Evolutionary conservation across 2,888 invertebrate genomes (phyloP), one percentile per base, ranked within the genome.

Genomic region (Xestia c-nigrum): DNA sequence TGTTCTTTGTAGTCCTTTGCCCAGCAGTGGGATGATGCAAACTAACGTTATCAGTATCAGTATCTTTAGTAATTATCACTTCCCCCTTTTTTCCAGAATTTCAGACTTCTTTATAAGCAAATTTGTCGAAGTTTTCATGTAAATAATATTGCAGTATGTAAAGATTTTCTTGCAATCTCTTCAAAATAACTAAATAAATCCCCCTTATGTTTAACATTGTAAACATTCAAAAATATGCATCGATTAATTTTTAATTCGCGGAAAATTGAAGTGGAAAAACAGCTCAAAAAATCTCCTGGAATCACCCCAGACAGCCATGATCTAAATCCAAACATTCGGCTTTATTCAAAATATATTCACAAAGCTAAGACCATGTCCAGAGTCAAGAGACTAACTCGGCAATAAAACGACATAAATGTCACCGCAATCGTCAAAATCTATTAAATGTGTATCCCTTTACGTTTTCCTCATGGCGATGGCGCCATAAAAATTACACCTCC

Each of bases 381-480:
- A 79, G 78, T 64, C 83, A 71, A 71, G 72, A 72, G 46, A 52
- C 4, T 64, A 16, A 43, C 14, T n/a, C 64, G 64, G n/a, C n/a
- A 64, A 84, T 80, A 83, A 83, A 84, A 84, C 83, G 19, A 67
- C 80, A 65, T 74, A 46, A 72, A 84, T 55, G 70, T 72, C 67
- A 73, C 83, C 84, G 80, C 80, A 73, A 83, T 84, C 76, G 80
- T 83, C 84, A 83, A 83, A 83, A 84, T 80, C 83, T 73, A 76
- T 83, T 76, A 72, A 64, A 75, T 75, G 84, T 57, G 57, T 70
- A 68, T 40, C 59, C 67, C 40, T 83, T 83, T 72, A 83, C 52
- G 81, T 81, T 83, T 84, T 84, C 85, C 85, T 81, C 81, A 84
- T 83, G 43, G 72, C 55, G 43, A 84, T 83, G 43, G 72, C 55